Base-by-base conservation (phyloP, 2,888 invertebrate genomes). In the Axea sp. region DNA sequence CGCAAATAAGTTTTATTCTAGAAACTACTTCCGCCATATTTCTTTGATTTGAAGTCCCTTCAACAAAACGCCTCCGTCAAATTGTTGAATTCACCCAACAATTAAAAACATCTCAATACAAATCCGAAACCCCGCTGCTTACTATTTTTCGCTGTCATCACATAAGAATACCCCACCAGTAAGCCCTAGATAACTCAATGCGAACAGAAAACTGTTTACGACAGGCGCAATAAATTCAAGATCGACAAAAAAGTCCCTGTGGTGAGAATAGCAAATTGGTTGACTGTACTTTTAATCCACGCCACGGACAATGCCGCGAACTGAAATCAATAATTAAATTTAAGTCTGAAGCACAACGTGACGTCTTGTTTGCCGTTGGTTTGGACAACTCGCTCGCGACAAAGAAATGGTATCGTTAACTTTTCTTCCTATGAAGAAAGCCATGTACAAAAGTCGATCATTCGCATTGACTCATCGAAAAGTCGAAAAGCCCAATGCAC, bases 241-340 rank as follows among this genome's bases (percentile, higher is more conserved):
- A 45, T 41, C 41, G 30, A 35, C 47, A 33, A 39, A 60, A 59
- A 41, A 35, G 15, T 24, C 3, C 49, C 60, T 17, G 62, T 53
- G 37, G 57, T 11, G 65, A 67, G 51, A 62, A 39, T 53, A 60
- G 57, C 75, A 71, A 72, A 75, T 75, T 75, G 71, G 75, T 75
- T 19, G 67, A 73, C 67, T 62, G 35, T 26, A 30, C 51, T 49
- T 64, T 55, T 28, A 17, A 19, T 11, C 22, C 41, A 19, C 24
- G 14, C 28, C 15, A 7, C 11, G 19, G 6, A 35, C 33, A 59
- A 68, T 24, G 59, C 8, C 24, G 12, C 12, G 17, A 31, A 8
- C 37, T 15, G 28, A 24, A 41, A 28, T 28, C 39, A 51, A 68
- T 68, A 64, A 68, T 62, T 73, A 68, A 62, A 73, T 62, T 5